Evolutionary conservation across 2,797 vertebrate species (phyloP).

Genomic region (Melanotaenia trifasciata): DNA sequence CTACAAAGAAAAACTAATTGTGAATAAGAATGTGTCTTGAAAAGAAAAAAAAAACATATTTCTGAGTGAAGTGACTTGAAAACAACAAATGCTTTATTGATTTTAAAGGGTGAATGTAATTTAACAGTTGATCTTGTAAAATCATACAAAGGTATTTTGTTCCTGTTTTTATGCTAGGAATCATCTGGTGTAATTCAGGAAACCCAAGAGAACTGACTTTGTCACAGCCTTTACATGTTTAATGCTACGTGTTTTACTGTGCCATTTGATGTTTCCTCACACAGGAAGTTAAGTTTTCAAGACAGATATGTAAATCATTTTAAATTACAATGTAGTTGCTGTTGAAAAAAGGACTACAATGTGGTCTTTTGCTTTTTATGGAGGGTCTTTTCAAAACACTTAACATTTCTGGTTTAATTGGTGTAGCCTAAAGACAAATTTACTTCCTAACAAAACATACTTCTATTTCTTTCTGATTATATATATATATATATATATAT

Average conservation of each 20-base stretch:
- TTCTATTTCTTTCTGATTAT: background rate
- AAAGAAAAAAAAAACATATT: background rate
- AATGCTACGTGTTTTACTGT: conserved; percentile 2
- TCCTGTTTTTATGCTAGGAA: conserved; percentile 20
- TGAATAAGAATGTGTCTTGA: too few relatives aligned
- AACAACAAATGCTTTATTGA: too few relatives aligned
- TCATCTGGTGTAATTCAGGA: conserved; percentile 26
- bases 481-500: too few relatives aligned
- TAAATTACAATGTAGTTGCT: conserved; percentile 29
- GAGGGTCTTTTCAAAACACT: background rate
- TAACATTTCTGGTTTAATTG: background rate
- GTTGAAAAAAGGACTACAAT: conserved; percentile 37
- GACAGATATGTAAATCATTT: conserved; percentile 30
- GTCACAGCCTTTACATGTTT: background rate
- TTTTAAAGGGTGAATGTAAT: too few relatives aligned
- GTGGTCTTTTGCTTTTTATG: conserved; percentile 13
- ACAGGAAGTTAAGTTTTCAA: conserved; percentile 43
- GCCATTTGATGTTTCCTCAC: conserved; percentile 49
- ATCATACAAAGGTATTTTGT: background rate
- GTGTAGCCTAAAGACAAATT: background rate
- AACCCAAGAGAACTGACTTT: conserved; percentile 11
- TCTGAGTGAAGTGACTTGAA: background rate
- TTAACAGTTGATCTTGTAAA: background rate
- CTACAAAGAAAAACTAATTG: too few relatives aligned
- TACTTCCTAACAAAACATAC: background rate